Percentiles rank a stretch among this genome's conserved stretches.
Conservation (phyloP, 1,140 invertebrate genomes). For the Chionoecetes opilio region DNA sequence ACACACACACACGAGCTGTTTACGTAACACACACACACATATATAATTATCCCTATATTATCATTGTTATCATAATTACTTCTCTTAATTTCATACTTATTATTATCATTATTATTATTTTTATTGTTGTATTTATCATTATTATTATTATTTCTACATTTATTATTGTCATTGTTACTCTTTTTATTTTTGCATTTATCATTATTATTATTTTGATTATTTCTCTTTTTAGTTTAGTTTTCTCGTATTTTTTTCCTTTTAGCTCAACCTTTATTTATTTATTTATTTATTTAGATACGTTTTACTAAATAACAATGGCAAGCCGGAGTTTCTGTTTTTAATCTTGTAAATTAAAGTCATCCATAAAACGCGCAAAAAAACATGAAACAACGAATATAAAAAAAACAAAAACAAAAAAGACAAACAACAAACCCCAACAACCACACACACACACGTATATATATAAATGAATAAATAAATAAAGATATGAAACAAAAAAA, state of each 20-base stretch:
- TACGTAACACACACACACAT: too few species aligned
- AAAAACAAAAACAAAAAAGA: neutral
- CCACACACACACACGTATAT: too few species aligned
- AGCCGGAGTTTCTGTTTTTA: slow-evolving; percentile 11
- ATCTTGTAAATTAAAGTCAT: slow-evolving; percentile 22
- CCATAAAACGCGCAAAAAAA: neutral
- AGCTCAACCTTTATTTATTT: neutral
- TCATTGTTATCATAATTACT: too few species aligned
- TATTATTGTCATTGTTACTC: too few species aligned
- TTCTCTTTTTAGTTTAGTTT: too few species aligned
- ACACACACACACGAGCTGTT: too few species aligned
- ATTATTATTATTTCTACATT: neutral
- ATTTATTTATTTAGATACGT: neutral
- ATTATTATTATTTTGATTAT: too few species aligned
- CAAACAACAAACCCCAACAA: too few species aligned
- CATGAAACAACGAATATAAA: slow-evolving; percentile 33
- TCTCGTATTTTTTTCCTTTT: too few species aligned
- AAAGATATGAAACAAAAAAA: slow-evolving; percentile 32
- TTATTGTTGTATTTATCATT: neutral
- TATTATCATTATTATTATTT: neutral
- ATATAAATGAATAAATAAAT: slow-evolving; percentile 46
- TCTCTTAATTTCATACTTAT: too few species aligned
- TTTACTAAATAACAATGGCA: slow-evolving; percentile 1
- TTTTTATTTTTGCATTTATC: too few species aligned
- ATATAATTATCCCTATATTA: too few species aligned